Evolutionary conservation across 2,888 invertebrate species (phyloP), one percentile per base, ranked within the genome.

Genomic region (Coleophora flavipennella): DNA sequence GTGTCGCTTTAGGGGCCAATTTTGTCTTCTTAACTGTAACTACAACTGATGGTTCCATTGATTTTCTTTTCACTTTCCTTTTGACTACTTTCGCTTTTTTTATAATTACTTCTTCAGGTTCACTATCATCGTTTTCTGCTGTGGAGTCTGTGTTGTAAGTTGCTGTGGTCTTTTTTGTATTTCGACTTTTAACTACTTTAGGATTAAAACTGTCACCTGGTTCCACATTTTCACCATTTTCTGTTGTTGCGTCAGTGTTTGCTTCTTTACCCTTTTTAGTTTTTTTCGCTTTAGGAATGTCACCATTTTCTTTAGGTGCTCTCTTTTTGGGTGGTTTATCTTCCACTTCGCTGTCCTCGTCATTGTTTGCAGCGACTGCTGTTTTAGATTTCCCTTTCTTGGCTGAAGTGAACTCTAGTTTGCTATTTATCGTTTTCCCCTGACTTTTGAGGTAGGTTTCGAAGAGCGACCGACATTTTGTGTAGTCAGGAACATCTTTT

Each of bases 401-500:
- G 35, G 38, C 59, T 13, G 62, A 43, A 35, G 73, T 73, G 56
- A 91, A 91, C 33, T 86, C 87, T 13, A 94, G 67, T 48, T 89
- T 88, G 32, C 87, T 88, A 33, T 63, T 81, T 36, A 84, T 72
- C 0, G 86, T 63, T 31, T 88, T 85, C 8, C 89, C 89, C 36
- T 89, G 68, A 13, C 81, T 73, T 58, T 91, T 90, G 1, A 95
- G 70, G 10, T 90, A 93, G 33, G 73, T 73, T 14, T 79, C 70
- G 47, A 95, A 90, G 11, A 92, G 74, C 44, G 88, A 85, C 11
- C 88, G 85, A 47, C 92, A 90, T 63, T 91, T 89, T 1, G 87
- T 76, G 62, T 95, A 95, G 63, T 95, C 89, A 0, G 95, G 94
- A 10, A 70, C 72, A 12, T 91, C 89, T 54, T 92, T 88, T 51